These are phyloP conservation scores for Thamnophis elegans DNA, from an alignment of 2,797 vertebrate species.

Conservation along the genomic window DNA sequence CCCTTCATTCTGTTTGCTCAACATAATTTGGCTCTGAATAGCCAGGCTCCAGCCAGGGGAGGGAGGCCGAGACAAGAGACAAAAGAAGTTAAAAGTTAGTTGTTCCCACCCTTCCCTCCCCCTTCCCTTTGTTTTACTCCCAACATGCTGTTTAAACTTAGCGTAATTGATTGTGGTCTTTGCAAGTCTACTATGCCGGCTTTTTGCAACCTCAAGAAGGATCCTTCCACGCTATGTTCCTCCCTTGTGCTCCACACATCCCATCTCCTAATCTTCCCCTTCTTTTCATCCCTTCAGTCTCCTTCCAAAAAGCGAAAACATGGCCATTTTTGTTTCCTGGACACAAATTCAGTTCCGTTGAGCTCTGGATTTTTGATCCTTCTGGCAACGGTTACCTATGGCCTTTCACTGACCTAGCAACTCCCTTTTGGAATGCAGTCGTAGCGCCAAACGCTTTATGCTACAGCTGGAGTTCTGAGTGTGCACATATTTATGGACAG, in stretches of 20 bases:
- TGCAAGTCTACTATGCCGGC: slow-evolving; percentile 1
- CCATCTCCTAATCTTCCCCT: neutral
- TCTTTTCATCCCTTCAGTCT: neutral
- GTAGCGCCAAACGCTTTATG: neutral
- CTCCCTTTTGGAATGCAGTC: neutral
- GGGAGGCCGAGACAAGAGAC: slow-evolving; percentile 24
- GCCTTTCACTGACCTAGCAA: neutral
- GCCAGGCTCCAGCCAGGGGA: slow-evolving; percentile 24
- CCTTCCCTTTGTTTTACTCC: slow-evolving; percentile 30
- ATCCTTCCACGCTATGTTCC: slow-evolving; percentile 2
- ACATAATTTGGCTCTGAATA: slow-evolving; percentile 40
- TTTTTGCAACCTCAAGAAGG: slow-evolving; percentile 17
- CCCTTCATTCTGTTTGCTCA: slow-evolving; percentile 43
- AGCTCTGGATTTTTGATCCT: neutral
- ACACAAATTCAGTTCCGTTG: slow-evolving; percentile 23
- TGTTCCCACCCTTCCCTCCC: neutral
- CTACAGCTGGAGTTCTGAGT: neutral
- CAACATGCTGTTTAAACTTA: slow-evolving; percentile 3
- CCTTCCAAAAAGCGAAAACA: slow-evolving; percentile 1
- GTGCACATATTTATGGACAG: neutral
- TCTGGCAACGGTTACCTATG: neutral
- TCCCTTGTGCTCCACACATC: neutral
- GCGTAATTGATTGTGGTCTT: slow-evolving; percentile 4
- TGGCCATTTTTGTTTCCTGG: neutral
- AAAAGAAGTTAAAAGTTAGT: slow-evolving; percentile 36